Evolutionary conservation across 2,888 invertebrate species (phyloP).

Genomic region (Aphelenchoides bicaudatus): DNA sequence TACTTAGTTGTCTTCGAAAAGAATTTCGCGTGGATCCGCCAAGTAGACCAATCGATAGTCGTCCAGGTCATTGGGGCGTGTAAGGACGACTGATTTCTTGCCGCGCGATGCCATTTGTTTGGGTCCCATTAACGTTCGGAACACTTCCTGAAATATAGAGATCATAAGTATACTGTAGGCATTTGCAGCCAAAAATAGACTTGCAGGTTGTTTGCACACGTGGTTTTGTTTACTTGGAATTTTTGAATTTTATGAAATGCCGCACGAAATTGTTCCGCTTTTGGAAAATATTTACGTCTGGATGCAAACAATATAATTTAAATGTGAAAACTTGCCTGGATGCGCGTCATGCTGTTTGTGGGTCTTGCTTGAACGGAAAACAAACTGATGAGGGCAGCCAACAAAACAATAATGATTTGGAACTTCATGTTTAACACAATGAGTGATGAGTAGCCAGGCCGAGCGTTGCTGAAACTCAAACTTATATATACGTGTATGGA

Average conservation of each 20-base stretch:
- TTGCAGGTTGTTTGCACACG: conserved; percentile 4
- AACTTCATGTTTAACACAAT: conserved; percentile 6
- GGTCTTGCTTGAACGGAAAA: conserved; percentile 11
- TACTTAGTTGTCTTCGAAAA: conserved; percentile 1
- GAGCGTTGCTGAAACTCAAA: neutral
- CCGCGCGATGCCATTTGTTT: conserved; percentile 11
- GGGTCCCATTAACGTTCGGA: conserved; percentile 19
- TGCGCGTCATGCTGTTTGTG: conserved; percentile 19
- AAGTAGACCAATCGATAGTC: neutral
- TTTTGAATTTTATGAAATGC: neutral
- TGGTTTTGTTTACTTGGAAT: neutral
- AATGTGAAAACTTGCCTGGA: conserved; percentile 14
- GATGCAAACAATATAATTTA: neutral
- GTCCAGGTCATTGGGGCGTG: neutral
- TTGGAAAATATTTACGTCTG: neutral
- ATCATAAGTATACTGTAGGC: neutral
- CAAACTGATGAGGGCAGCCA: neutral
- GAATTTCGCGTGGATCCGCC: neutral
- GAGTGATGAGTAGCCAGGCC: neutral
- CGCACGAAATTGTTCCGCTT: neutral
- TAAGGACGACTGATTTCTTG: conserved; percentile 15
- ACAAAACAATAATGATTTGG: conserved; percentile 4
- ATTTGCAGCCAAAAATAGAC: neutral
- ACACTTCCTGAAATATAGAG: conserved; percentile 11
- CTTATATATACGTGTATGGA: neutral